Evolutionary conservation across 2,888 invertebrate species (phyloP).

Genomic region (Apantesis nais): DNA sequence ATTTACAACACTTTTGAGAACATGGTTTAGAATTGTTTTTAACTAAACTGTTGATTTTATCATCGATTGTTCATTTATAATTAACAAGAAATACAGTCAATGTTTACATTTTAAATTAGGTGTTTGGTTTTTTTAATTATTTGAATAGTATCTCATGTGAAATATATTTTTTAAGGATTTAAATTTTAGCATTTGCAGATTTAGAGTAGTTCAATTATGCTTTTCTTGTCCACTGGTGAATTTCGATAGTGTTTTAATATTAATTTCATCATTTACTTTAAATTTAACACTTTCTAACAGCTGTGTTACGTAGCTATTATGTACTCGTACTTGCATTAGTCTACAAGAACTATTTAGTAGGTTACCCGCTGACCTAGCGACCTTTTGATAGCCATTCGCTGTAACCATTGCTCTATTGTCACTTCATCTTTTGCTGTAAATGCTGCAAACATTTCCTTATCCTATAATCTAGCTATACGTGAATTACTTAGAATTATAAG

Average conservation of each 20-base stretch:
- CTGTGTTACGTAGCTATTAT: constrained; percentile 1
- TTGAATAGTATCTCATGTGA: not conserved
- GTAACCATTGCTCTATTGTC: constrained; percentile 15
- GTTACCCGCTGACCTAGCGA: constrained; percentile 19
- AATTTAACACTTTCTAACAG: not conserved
- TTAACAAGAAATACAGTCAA: not conserved
- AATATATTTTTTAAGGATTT: not conserved
- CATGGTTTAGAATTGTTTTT: constrained; percentile 11
- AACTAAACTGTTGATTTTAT: constrained; percentile 25
- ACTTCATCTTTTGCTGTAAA: constrained; percentile 12
- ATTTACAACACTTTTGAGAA: constrained; percentile 41
- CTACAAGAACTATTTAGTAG: constrained; percentile 21
- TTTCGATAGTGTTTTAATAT: not conserved
- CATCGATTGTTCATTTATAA: constrained; percentile 10
- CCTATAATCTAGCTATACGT: not conserved
- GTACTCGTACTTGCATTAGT: constrained; percentile 7
- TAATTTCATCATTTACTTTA: not conserved
- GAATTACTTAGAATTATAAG: not conserved
- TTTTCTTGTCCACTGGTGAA: not conserved
- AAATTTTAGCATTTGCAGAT: not conserved
- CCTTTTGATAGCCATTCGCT: constrained; percentile 20
- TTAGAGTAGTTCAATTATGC: no score
- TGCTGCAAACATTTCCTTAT: not conserved
- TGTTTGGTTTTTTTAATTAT: not conserved
- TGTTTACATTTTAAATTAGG: not conserved